Conservation (phyloP, 2,888 invertebrate species). For the Caenorhabditis virilis region DNA sequence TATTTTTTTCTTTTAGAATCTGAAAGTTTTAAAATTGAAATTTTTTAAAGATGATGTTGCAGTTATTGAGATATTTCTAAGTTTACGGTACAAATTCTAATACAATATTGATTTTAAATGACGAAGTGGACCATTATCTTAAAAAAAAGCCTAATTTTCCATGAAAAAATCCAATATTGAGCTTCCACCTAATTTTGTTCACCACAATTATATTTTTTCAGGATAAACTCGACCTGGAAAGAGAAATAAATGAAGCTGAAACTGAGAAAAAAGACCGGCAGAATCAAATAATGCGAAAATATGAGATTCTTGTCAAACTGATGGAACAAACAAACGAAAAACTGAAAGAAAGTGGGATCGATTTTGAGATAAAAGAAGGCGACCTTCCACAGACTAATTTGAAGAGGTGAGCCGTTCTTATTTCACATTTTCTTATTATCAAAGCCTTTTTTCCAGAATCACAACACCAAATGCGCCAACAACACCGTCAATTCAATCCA, state of each 20-base stretch:
- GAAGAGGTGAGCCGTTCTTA: constrained; percentile 13
- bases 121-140: no score
- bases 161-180: no score
- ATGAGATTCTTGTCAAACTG: constrained; percentile 39
- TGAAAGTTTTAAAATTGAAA: no score
- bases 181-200: no score
- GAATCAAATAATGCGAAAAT: constrained; percentile 42
- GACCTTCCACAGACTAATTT: constrained; percentile 49
- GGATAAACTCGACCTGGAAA: constrained; percentile 60
- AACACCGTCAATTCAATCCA: constrained; percentile 3
- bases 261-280: constrained; percentile 53
- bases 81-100: no score
- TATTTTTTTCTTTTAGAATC: constrained; percentile 6
- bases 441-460: constrained; percentile 13
- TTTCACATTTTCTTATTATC: no score
- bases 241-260: constrained; percentile 47
- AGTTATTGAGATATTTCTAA: no score
- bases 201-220: constrained; percentile 17
- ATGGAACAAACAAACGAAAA: constrained; percentile 59
- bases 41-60: no score
- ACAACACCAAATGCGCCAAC: constrained; percentile 6
- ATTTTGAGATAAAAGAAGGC: constrained; percentile 41
- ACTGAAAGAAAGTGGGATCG: constrained; percentile 54
- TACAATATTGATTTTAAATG: no score
- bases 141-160: no score